Base-by-base conservation (phyloP, 1,140 invertebrate genomes). In the Pseudobourletiella spinata region DNA sequence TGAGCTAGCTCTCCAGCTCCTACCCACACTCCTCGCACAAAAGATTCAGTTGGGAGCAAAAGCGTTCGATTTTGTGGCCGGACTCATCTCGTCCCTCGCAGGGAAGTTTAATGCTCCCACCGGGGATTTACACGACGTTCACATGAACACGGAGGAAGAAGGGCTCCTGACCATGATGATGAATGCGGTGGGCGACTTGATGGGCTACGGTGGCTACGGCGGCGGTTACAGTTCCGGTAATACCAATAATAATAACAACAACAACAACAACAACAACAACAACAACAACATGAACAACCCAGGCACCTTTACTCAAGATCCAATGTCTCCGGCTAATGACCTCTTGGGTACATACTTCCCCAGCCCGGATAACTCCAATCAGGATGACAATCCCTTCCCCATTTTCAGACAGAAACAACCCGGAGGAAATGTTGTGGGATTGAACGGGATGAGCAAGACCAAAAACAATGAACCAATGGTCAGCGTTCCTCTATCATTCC, bases 121-220 rank as follows among this genome's bases (percentile, higher is more conserved):
- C 3, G 52, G 52, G 20, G 29, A 32, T 20, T 25, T 55, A 32
- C 14, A 30, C n/a, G 22, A 55, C 20, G 52, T 55, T 18, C 52
- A 55, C 22, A 11, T 55, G 29, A 32, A 55, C 18, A 28, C 52
- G 3, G 52, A 55, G 22, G 52, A 55, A 35, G 52, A 55, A 18
- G 20, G 28, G 4, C 18, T 55, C 2, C 22, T 55, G 6, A 22
- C 3, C 3, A 55, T 55, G 52, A 55, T 55, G 52, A 55, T 55
- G 52, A 39, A 55, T 35, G 52, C 52, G 4, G 52, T 35, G 25
- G 26, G 26, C 3, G 39, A 22, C 6, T 11, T 18, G 20, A 11
- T 55, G 52, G 50, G 50, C 6, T 52, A 52, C 20, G 50, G 50
- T 8, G 48, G 48, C 22, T 25, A 51, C 16, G 22, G 14, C 14